Percentiles rank a stretch among this genome's conserved stretches.
Conservation (phyloP, 2,113 vertebrate species). For the Oreochromis niloticus region DNA sequence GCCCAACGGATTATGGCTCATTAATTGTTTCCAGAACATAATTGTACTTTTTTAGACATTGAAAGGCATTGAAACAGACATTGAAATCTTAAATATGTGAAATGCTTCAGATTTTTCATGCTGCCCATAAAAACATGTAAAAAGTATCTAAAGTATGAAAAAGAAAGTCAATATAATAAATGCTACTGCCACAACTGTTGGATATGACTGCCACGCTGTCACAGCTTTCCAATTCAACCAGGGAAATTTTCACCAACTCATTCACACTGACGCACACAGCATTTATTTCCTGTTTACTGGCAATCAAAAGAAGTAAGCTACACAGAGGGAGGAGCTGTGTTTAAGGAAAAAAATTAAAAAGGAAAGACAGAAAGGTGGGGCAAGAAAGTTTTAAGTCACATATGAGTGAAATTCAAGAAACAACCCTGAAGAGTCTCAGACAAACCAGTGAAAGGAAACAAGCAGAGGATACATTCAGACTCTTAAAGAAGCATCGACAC, state of each 20-base stretch:
- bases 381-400: not conserved
- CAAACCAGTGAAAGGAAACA: not conserved
- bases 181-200: not conserved
- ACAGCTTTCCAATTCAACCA: not conserved
- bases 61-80: too few relatives aligned
- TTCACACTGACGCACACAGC: not conserved
- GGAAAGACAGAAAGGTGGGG: not conserved
- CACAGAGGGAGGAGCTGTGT: not conserved
- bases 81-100: not conserved
- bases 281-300: not conserved
- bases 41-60: not conserved
- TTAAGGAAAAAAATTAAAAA: not conserved
- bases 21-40: fast-evolving
- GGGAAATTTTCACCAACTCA: fast-evolving
- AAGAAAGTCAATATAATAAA: not conserved
- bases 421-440: not conserved
- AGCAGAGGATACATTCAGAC: not conserved
- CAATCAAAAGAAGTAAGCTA: not conserved
- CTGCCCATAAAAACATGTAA: not conserved
- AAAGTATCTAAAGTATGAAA: not conserved
- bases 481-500: not conserved
- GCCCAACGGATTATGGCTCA: too few relatives aligned
- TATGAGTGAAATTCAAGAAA: fast-evolving
- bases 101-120: not conserved
- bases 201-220: not conserved